phyloP scores from a whole-genome alignment of 2,113 vertebrate species.

The Etheostoma cragini region DNA sequence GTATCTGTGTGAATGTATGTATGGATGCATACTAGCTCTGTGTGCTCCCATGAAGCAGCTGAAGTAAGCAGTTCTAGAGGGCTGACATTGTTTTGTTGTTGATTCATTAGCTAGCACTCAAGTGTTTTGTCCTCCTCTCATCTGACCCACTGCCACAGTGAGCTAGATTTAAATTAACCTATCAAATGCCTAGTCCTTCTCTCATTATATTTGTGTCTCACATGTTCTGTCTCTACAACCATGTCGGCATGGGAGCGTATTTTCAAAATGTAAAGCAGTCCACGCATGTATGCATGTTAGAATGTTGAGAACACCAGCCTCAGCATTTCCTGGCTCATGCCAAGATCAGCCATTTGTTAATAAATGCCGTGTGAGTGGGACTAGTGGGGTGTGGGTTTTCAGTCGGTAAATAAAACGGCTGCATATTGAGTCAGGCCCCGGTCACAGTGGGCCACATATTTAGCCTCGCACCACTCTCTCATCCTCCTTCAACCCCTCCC shows the following conservation, averaged over 20 bases:
- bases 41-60: slow-evolving; percentile 34
- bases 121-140: slow-evolving; percentile 48
- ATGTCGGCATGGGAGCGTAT: not conserved
- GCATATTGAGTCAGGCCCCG: slow-evolving; percentile 72
- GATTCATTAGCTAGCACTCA: slow-evolving; percentile 50
- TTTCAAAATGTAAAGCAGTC: not conserved
- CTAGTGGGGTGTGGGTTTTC: slow-evolving; percentile 63
- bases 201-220: not conserved
- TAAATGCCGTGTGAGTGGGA: slow-evolving; percentile 68
- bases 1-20: not conserved
- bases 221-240: not conserved
- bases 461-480: slow-evolving; percentile 67
- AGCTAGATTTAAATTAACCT: slow-evolving; percentile 49
- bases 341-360: slow-evolving; percentile 62
- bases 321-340: slow-evolving; percentile 31
- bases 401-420: slow-evolving; percentile 73
- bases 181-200: slow-evolving; percentile 4
- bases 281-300: not conserved
- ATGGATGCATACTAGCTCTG: not conserved
- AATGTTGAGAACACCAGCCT: not conserved
- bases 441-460: slow-evolving; percentile 76
- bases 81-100: slow-evolving; percentile 68
- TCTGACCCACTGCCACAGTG: slow-evolving; percentile 77
- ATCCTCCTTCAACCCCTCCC: slow-evolving; percentile 24
- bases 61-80: slow-evolving; percentile 54